Conservation (phyloP, 1,140 invertebrate genomes). For the Penaeus vannamei region DNA sequence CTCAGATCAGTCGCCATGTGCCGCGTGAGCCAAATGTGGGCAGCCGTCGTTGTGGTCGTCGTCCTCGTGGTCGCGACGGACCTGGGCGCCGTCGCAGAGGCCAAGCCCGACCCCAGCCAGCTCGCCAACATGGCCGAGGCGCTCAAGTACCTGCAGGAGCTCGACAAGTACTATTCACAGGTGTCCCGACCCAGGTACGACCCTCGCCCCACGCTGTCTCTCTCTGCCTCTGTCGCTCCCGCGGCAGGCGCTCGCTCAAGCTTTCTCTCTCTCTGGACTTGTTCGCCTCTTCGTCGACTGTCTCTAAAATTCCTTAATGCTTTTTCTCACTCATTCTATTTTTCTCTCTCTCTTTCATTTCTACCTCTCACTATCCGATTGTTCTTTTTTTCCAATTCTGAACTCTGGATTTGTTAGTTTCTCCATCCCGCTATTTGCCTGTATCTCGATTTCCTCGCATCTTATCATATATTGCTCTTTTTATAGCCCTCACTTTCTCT, state of each 20-base stretch:
- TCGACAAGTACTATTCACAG: slow-evolving; percentile 76
- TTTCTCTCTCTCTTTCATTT: too few species aligned
- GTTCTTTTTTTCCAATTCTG: too few species aligned
- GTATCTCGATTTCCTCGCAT: too few species aligned
- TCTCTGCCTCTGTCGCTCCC: background rate
- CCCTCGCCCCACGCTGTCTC: background rate
- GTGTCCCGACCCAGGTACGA: slow-evolving; percentile 76
- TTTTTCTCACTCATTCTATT: too few species aligned
- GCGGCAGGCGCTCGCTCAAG: background rate
- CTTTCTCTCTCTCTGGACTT: background rate
- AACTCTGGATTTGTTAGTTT: too few species aligned
- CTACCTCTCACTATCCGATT: too few species aligned
- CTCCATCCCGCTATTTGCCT: too few species aligned
- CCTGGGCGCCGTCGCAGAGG: slow-evolving; percentile 43
- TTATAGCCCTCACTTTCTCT: too few species aligned
- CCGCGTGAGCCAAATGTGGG: slow-evolving; percentile 38
- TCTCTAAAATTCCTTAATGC: too few species aligned
- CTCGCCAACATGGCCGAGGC: slow-evolving; percentile 74
- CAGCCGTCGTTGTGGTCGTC: slow-evolving; percentile 48
- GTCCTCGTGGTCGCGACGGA: slow-evolving; percentile 35
- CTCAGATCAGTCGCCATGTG: slow-evolving; percentile 24
- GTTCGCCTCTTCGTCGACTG: too few species aligned
- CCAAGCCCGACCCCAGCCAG: slow-evolving; percentile 68
- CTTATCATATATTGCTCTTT: too few species aligned
- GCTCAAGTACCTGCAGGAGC: slow-evolving; percentile 75